phyloP scores from a whole-genome alignment of 2,113 vertebrate species.

The Lipophrys pholis region DNA sequence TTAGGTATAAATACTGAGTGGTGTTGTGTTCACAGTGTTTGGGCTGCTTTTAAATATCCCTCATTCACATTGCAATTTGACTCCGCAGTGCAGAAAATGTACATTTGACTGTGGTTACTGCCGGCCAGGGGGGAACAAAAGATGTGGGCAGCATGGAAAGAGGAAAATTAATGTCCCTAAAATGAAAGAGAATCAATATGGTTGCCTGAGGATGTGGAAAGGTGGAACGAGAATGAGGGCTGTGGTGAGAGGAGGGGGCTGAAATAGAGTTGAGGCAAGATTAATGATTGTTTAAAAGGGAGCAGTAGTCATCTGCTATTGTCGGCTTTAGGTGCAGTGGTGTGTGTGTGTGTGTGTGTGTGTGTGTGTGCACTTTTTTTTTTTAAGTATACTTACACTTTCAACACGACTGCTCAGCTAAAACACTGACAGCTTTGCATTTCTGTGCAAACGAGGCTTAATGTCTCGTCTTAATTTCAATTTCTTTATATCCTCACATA shows the following conservation, averaged over 20 bases:
- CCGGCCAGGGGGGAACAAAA: slow-evolving; percentile 36
- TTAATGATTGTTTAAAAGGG: slow-evolving; percentile 68
- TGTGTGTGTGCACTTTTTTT: slow-evolving; percentile 1
- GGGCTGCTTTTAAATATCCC: background rate
- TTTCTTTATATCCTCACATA: background rate
- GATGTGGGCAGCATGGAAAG: slow-evolving; percentile 35
- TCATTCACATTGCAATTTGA: slow-evolving; percentile 18
- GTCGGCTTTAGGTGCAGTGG: slow-evolving; percentile 48
- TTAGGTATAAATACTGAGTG: background rate
- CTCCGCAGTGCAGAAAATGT: slow-evolving; percentile 8
- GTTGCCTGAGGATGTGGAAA: slow-evolving; percentile 60
- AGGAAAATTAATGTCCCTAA: slow-evolving; percentile 62
- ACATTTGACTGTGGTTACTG: slow-evolving; percentile 5
- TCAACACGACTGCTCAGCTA: slow-evolving; percentile 19
- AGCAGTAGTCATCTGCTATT: slow-evolving; percentile 58
- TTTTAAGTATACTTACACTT: slow-evolving; percentile 16
- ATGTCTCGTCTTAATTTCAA: slow-evolving; percentile 9
- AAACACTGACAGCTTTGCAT: slow-evolving; percentile 38
- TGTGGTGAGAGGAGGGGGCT: slow-evolving; percentile 5
- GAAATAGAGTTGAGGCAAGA: slow-evolving; percentile 53
- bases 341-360: slow-evolving; percentile 17
- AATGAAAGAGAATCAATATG: slow-evolving; percentile 69
- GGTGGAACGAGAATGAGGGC: slow-evolving; percentile 51
- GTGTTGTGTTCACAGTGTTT: background rate
- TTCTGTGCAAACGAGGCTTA: slow-evolving; percentile 39